A percentile compares a stretch with the other conserved stretches of the same genome.
phyloP scores from a whole-genome alignment of 2,888 invertebrate species.

The Malacosoma neustria region DNA sequence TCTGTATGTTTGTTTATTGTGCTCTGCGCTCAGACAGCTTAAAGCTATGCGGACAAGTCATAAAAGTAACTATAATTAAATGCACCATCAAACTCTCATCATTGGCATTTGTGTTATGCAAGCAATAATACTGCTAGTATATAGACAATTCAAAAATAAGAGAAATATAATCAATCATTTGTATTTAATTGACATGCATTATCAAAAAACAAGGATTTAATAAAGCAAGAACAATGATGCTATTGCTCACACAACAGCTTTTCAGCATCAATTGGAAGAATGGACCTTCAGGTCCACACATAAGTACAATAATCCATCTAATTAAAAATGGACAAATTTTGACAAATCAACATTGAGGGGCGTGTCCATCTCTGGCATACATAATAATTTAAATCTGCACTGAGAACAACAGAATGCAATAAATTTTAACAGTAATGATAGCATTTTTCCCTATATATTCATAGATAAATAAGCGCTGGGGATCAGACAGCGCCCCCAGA shows the following conservation, averaged over 20 bases:
- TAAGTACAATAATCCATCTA: slow-evolving; percentile 41
- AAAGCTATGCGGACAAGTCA: slow-evolving; percentile 66
- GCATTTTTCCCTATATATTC: slow-evolving; percentile 68
- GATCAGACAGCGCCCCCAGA: slow-evolving; percentile 40
- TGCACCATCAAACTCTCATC: slow-evolving; percentile 57
- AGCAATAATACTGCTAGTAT: slow-evolving; percentile 57
- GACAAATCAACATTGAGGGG: slow-evolving; percentile 25
- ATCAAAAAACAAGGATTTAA: slow-evolving; percentile 8
- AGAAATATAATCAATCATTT: no score
- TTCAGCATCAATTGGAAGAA: slow-evolving; percentile 28
- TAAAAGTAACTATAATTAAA: slow-evolving; percentile 67
- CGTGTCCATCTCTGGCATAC: slow-evolving; percentile 6
- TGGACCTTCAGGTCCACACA: slow-evolving; percentile 35
- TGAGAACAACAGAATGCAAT: slow-evolving; percentile 69
- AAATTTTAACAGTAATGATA: slow-evolving; percentile 72
- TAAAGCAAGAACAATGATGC: slow-evolving; percentile 7
- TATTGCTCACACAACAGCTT: slow-evolving; percentile 54
- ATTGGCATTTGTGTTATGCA: slow-evolving; percentile 36
- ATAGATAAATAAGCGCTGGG: slow-evolving; percentile 71
- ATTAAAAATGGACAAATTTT: slow-evolving; percentile 36
- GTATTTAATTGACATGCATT: slow-evolving; percentile 53
- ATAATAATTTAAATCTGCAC: slow-evolving; percentile 14
- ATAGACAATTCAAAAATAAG: no score
- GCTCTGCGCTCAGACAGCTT: slow-evolving; percentile 53
- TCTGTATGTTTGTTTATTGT: slow-evolving; percentile 48